phyloP scores from a whole-genome alignment of 2,113 vertebrate species.

The Pelmatolapia mariae region DNA sequence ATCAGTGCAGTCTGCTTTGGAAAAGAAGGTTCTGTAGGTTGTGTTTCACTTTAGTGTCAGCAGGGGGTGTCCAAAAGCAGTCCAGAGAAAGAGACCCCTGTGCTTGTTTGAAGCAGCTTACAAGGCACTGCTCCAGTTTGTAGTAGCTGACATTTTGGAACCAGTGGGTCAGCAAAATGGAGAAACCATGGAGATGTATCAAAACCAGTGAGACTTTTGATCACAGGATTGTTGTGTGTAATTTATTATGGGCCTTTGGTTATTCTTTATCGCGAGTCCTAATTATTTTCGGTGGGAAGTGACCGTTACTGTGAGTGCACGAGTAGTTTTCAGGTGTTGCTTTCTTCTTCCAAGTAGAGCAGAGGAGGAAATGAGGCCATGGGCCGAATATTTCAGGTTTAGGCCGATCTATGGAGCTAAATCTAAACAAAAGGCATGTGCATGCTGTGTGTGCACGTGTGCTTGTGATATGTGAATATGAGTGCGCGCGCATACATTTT shows the following conservation, averaged over 20 bases:
- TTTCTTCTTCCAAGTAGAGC: background rate
- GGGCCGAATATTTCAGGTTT: background rate
- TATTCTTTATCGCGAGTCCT: background rate
- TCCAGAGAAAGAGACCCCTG: background rate
- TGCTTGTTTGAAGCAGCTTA: conserved; percentile 26
- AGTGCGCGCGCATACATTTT: background rate
- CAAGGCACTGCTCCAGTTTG: conserved; percentile 54
- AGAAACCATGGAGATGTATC: conserved; percentile 41
- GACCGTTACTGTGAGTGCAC: background rate
- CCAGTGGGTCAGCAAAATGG: conserved; percentile 67
- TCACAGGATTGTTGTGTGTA: background rate
- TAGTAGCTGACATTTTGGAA: conserved; percentile 68
- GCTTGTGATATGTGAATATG: background rate
- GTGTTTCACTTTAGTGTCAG: conserved; percentile 39
- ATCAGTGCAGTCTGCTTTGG: background rate
- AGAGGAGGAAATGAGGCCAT: background rate
- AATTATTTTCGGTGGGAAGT: background rate
- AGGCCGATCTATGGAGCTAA: background rate
- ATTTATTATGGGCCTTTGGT: conserved; percentile 12
- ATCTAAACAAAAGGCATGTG: conserved; percentile 20
- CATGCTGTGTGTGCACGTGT: background rate
- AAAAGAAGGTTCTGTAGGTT: background rate
- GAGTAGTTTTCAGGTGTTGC: conserved; percentile 17
- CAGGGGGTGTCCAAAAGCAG: conserved; percentile 65
- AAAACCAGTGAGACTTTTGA: conserved; percentile 24